Evolutionary conservation across 2,113 vertebrate species (phyloP).

Genomic region (Calonectris borealis): DNA sequence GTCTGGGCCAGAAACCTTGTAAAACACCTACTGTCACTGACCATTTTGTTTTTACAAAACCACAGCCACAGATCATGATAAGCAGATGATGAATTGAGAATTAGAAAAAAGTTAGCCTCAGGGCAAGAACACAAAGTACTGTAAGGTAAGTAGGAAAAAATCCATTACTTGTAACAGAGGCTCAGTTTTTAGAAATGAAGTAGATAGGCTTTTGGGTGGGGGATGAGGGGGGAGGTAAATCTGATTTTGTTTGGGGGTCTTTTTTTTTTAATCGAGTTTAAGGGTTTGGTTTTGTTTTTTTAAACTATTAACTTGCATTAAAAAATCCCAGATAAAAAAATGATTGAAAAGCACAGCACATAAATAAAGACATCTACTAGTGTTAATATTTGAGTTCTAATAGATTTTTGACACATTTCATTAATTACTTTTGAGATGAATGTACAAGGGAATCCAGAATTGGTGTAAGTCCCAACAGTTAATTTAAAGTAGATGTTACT

Average conservation of each 20-base stretch:
- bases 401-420: neutral
- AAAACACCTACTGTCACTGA: neutral
- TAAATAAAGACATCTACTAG: neutral
- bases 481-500: neutral
- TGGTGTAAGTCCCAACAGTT: neutral
- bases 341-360: neutral
- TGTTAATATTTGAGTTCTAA: neutral
- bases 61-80: neutral
- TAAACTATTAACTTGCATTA: neutral
- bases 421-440: neutral
- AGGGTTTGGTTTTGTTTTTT: neutral
- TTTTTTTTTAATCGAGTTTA: neutral
- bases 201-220: neutral
- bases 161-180: neutral
- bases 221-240: accelerated
- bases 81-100: neutral
- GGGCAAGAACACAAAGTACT: neutral
- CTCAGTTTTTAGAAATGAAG: neutral
- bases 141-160: neutral
- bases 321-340: neutral
- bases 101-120: neutral
- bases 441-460: neutral
- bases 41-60: neutral
- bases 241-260: neutral
- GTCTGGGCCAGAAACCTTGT: neutral